A percentile compares a stretch with the other conserved stretches of the same genome.
These are phyloP conservation scores for Dipus sagitta DNA, from an alignment of 2,797 vertebrate genomes.

Conservation along the genomic window DNA sequence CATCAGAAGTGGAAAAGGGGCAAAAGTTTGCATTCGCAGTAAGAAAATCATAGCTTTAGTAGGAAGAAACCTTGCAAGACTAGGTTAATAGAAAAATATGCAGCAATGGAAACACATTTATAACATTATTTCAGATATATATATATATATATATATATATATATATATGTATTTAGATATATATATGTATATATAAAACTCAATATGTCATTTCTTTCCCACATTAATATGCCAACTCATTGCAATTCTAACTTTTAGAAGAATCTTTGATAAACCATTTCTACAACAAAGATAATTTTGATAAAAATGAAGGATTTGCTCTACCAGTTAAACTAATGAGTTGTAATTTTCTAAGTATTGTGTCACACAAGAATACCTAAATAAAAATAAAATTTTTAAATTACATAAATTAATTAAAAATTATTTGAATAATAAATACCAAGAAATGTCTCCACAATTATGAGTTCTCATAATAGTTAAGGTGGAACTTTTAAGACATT, in stretches of 20 bases:
- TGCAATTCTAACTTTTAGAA: neutral
- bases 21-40: neutral
- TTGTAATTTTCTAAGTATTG: neutral
- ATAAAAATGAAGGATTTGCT: conserved; percentile 25
- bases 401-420: neutral
- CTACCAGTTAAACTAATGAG: neutral
- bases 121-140: neutral
- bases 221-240: neutral
- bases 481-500: conserved; percentile 16
- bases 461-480: neutral
- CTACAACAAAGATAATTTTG: conserved; percentile 15
- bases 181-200: neutral
- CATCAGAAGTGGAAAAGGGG: neutral
- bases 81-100: neutral
- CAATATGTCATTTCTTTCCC: neutral
- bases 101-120: neutral
- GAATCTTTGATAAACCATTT: conserved; percentile 16
- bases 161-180: neutral
- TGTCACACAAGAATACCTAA: neutral
- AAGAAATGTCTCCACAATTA: neutral
- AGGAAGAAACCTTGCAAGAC: neutral
- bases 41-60: neutral
- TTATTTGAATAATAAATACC: neutral
- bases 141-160: neutral
- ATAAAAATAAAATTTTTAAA: neutral